These are phyloP conservation scores for Falco cherrug DNA, from an alignment of 2,797 vertebrate genomes.

Conservation along the genomic window DNA sequence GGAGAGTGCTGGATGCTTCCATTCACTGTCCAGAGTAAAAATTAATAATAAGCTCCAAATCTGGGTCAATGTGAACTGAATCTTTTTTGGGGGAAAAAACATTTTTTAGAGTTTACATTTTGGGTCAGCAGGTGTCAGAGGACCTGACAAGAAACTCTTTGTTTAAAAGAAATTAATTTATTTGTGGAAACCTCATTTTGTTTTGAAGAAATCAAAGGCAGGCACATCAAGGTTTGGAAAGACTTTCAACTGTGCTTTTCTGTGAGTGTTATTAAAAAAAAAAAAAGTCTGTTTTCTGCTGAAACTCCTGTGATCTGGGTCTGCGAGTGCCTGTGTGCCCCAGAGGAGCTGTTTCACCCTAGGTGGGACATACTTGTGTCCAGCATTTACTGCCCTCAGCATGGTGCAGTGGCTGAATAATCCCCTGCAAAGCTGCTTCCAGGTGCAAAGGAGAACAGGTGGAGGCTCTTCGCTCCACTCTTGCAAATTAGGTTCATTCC, in stretches of 20 bases:
- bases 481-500: neutral
- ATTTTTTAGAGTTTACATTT: neutral
- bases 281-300: neutral
- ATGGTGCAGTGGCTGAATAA: neutral
- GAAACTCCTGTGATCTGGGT: neutral
- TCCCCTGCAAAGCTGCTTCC: neutral
- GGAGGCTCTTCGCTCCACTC: neutral
- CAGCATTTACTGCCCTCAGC: neutral
- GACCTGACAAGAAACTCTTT: neutral
- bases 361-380: neutral
- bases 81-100: neutral
- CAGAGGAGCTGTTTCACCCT: neutral
- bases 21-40: neutral
- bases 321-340: neutral
- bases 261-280: neutral
- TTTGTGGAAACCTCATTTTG: neutral
- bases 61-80: neutral
- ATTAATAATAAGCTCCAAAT: neutral
- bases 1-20: neutral
- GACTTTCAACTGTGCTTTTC: neutral
- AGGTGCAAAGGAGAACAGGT: neutral
- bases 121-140: slow-evolving; percentile 14
- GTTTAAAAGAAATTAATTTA: neutral
- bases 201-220: slow-evolving; percentile 32
- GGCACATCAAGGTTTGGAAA: neutral